These are phyloP conservation scores for Orchesella flavescens DNA, from an alignment of 2,888 invertebrate species.

Conservation along the genomic window DNA sequence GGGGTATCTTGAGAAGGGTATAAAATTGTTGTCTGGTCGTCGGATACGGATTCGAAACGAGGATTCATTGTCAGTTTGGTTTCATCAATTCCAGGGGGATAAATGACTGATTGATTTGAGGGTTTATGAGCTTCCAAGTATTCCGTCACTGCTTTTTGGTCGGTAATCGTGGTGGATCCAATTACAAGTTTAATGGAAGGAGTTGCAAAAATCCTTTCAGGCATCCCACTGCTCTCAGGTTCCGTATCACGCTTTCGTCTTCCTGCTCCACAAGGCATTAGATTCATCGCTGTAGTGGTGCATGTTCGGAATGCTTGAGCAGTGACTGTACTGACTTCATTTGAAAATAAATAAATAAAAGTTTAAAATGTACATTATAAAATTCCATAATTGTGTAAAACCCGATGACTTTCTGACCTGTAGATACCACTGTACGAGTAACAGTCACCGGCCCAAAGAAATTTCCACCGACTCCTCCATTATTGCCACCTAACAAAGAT, in stretches of 20 bases:
- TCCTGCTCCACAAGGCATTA: slow-evolving; percentile 62
- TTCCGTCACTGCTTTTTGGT: slow-evolving; percentile 51
- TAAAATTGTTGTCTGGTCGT: slow-evolving; percentile 32
- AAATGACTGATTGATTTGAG: slow-evolving; percentile 45
- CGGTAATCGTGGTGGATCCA: slow-evolving; percentile 57
- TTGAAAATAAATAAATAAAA: slow-evolving; percentile 10
- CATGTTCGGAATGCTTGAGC: slow-evolving; percentile 63
- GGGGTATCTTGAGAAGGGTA: slow-evolving; percentile 61
- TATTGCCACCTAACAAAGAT: slow-evolving; percentile 42
- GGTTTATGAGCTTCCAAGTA: slow-evolving; percentile 52
- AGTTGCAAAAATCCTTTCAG: slow-evolving; percentile 28
- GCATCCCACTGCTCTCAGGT: not conserved
- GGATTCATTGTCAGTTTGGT: slow-evolving; percentile 9
- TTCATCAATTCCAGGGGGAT: slow-evolving; percentile 32
- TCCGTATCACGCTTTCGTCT: slow-evolving; percentile 32
- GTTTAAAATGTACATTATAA: not conserved
- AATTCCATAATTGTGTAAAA: not conserved
- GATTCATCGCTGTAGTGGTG: slow-evolving; percentile 14
- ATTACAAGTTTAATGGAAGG: slow-evolving; percentile 51
- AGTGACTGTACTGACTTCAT: slow-evolving; percentile 63
- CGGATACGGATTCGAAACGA: not conserved
- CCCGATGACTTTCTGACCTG: slow-evolving; percentile 65
- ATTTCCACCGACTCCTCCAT: slow-evolving; percentile 45
- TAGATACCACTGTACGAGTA: slow-evolving; percentile 64
- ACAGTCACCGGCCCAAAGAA: slow-evolving; percentile 61